Base-by-base conservation (phyloP, 2,797 vertebrate genomes). In the Sebastes oblongus region DNA sequence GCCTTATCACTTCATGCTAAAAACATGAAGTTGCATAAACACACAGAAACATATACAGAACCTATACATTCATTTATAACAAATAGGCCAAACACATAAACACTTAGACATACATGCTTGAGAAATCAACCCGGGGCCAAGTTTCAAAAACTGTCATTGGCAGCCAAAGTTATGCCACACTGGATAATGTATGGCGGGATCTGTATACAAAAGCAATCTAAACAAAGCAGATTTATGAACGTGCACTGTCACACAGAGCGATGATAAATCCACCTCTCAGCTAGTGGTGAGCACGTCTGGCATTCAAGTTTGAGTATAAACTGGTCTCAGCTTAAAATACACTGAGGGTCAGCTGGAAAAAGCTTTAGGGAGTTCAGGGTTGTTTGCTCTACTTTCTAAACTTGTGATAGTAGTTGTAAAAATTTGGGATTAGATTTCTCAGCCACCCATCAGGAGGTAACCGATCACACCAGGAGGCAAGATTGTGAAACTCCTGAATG, bases 171-270 rank as follows among this genome's bases (percentile, higher is more conserved):
- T 83, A 86, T 91, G 83, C 79, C 88, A 85, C 22, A 39, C 42
- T 66, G 72, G 52, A 20, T 89, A 88, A 93, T 85, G 82, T 80
- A 92, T 70, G 62, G 59, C 66, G 14, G 84, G 82, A 86, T 87
- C 75, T 81, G 88, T 94, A 80, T 93, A 90, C 86, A 90, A 22
- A 81, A 78, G 62, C 29, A 87, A 91, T 91, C 86, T 80, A 95
- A 95, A 93, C 92, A 84, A 85, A 90, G 77, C 69, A 89, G 94
- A 96, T 95, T 94, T 93, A 96, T 91, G 88, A 75, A 36, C 30
- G 7, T 32, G 14, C 14, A 59, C 86, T 91, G 91, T 93, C 92
- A 94, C 81, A 90, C 86, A 82, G 54, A 72, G 62, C 9, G 7
- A 70, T 73, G 79, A 93, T 89, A 79, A 89, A 94, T 90, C 83